Conservation (phyloP, 2,888 invertebrate species). For the Hydrotaea diabolus region DNA sequence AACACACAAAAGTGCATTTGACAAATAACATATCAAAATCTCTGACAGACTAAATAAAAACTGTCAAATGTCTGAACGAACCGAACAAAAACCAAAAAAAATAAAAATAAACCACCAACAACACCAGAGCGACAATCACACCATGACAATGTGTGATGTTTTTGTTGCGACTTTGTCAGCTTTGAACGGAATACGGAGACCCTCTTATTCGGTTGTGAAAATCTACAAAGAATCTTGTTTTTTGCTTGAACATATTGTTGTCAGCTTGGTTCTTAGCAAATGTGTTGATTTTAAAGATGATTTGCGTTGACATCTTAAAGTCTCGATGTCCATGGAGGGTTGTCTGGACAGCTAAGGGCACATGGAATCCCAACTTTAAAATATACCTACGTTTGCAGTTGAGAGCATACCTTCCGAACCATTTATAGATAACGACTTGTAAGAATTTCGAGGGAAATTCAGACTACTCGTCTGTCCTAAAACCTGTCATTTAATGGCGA, state of each 20-base stretch:
- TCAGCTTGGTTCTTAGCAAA: not conserved
- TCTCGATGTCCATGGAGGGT: no score
- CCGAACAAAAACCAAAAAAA: conserved; percentile 22
- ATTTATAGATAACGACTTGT: no score
- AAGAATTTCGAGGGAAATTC: no score
- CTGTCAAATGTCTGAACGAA: conserved; percentile 66
- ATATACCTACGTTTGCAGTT: no score
- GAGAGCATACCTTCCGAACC: no score
- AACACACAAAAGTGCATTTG: conserved; percentile 75
- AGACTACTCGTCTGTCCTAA: no score
- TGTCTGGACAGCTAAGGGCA: no score
- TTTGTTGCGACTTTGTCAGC: conserved; percentile 10
- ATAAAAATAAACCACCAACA: conserved; percentile 34
- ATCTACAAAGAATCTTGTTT: not conserved
- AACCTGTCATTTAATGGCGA: no score
- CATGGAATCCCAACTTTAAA: no score
- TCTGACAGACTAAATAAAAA: conserved; percentile 73
- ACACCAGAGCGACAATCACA: conserved; percentile 9
- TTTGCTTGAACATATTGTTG: conserved; percentile 1
- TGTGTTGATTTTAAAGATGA: not conserved
- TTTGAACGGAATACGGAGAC: not conserved
- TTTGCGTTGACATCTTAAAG: not conserved
- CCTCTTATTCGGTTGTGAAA: not conserved
- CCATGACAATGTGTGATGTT: conserved; percentile 44
- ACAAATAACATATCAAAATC: conserved; percentile 78